A percentile compares a stretch with the other conserved stretches of the same genome.
phyloP scores from a whole-genome alignment of 2,113 vertebrate genomes.

The Hypocryptadius cinnamomeus region DNA sequence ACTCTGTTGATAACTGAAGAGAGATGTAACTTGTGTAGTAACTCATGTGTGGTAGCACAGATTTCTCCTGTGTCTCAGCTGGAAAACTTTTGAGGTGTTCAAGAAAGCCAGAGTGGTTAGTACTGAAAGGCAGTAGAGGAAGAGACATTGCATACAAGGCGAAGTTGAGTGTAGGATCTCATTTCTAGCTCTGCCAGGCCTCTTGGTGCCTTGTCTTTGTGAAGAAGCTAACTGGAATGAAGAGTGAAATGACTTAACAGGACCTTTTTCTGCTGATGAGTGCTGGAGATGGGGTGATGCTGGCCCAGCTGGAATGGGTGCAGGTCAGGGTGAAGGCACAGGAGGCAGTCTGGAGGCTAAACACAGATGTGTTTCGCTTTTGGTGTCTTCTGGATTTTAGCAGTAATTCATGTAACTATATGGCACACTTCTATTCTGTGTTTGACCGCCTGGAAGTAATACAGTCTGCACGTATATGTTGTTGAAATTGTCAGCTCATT shows the following conservation, averaged over 20 bases:
- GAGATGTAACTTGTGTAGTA: background rate
- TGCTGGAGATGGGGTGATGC: background rate
- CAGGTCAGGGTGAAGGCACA: background rate
- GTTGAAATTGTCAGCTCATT: background rate
- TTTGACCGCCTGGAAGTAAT: background rate
- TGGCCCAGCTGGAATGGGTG: background rate
- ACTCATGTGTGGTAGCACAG: background rate
- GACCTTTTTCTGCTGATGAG: background rate
- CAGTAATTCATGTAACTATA: background rate
- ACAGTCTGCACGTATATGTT: background rate
- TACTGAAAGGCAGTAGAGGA: background rate
- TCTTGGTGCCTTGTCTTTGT: background rate
- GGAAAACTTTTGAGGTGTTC: background rate
- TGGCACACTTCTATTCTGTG: background rate
- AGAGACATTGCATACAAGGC: background rate
- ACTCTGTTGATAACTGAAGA: background rate
- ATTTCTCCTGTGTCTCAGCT: background rate
- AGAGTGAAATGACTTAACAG: background rate
- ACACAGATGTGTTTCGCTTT: background rate
- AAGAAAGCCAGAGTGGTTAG: background rate
- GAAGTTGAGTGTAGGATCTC: background rate
- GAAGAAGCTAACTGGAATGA: background rate
- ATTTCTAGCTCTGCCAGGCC: background rate
- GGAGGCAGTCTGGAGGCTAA: background rate
- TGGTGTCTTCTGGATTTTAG: background rate